Conservation (phyloP, 2,888 invertebrate genomes). For the Rhagonycha fulva region DNA sequence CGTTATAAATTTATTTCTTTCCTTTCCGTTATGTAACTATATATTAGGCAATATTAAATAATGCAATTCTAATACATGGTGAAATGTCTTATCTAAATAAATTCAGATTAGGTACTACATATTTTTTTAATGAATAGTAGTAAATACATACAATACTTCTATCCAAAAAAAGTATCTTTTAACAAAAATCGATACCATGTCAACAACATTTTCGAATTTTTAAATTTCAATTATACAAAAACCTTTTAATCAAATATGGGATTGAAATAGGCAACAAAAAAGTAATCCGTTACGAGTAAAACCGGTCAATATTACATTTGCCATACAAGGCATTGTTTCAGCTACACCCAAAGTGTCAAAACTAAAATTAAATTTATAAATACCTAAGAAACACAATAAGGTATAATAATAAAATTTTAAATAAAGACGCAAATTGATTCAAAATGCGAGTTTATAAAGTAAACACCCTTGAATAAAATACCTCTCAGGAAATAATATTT, state of each 20-base stretch:
- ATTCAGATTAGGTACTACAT: too few species aligned
- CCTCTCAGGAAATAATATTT: neutral
- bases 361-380: neutral
- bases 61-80: neutral
- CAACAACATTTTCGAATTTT: neutral
- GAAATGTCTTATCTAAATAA: neutral
- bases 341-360: neutral
- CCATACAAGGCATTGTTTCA: neutral
- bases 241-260: neutral
- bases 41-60: neutral
- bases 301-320: neutral
- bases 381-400: neutral
- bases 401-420: neutral
- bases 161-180: neutral
- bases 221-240: neutral
- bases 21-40: neutral
- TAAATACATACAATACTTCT: neutral
- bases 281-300: neutral
- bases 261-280: neutral
- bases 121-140: too few species aligned
- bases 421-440: neutral
- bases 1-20: neutral
- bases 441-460: neutral
- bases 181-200: neutral
- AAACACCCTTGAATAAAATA: neutral